Evolutionary conservation across 30 jellyfish, hydroid and myxozoan species (phyloP).

Genomic region (Hydra vulgaris): DNA sequence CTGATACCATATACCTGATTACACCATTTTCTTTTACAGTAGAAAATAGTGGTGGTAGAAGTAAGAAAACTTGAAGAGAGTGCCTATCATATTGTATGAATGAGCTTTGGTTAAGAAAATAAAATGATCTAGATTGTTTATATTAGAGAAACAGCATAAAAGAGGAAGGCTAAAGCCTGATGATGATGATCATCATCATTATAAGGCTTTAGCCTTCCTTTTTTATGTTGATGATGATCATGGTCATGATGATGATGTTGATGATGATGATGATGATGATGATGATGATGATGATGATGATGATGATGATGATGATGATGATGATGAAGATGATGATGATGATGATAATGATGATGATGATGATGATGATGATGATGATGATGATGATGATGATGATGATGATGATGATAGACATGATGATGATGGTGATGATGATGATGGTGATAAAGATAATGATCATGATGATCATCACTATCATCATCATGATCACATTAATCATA

Average conservation of each 20-base stretch:
- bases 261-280: conserved; percentile 25
- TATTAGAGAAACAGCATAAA: too few relatives aligned
- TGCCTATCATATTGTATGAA: too few relatives aligned
- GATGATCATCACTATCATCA: too few relatives aligned
- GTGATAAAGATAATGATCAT: conserved; percentile 16
- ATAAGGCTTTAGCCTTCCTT: too few relatives aligned
- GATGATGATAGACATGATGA: conserved; percentile 20
- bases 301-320: conserved; percentile 25
- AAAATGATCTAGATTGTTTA: too few relatives aligned
- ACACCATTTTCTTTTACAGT: not conserved
- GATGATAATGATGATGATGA: conserved; percentile 23
- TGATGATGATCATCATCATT: conserved; percentile 25
- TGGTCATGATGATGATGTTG: conserved; percentile 22
- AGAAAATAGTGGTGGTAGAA: conserved; percentile 18
- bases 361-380: conserved; percentile 24
- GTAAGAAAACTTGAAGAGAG: too few relatives aligned
- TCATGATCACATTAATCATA: too few relatives aligned
- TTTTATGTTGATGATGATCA: conserved; percentile 21
- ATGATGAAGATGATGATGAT: conserved; percentile 14
- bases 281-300: conserved; percentile 24
- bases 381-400: conserved; percentile 26
- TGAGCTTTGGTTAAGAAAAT: too few relatives aligned
- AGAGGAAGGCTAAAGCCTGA: too few relatives aligned
- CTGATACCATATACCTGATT: not conserved
- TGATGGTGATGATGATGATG: conserved; percentile 30